These are phyloP conservation scores for Agelastica alni DNA, from an alignment of 2,888 invertebrate species.

Conservation along the genomic window DNA sequence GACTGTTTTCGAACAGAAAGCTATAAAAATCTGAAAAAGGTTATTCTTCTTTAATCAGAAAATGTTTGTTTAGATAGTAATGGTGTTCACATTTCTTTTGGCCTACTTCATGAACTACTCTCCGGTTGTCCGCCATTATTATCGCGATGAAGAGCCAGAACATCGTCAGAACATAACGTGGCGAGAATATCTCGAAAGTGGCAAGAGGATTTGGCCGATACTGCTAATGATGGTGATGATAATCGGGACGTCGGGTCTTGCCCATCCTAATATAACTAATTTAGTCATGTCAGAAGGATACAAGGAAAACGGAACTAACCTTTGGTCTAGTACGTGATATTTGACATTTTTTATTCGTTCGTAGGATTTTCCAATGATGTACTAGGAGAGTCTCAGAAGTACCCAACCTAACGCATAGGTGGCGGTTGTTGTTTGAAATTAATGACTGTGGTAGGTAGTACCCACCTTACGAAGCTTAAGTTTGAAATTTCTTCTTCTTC, in stretches of 20 bases:
- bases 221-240: constrained; percentile 23
- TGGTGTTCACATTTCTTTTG: constrained; percentile 20
- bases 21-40: too few species aligned
- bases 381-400: too few species aligned
- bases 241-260: constrained; percentile 17
- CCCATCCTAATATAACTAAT: constrained; percentile 34
- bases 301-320: constrained; percentile 23
- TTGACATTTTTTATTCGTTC: neutral
- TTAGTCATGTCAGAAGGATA: constrained; percentile 36
- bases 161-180: neutral
- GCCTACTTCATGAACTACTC: constrained; percentile 10
- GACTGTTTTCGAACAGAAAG: neutral
- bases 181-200: neutral
- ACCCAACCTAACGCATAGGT: too few species aligned
- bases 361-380: too few species aligned
- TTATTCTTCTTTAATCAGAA: too few species aligned
- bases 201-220: constrained; percentile 31
- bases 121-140: constrained; percentile 4
- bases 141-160: neutral
- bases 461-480: too few species aligned
- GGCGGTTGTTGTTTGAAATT: too few species aligned
- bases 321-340: constrained; percentile 33
- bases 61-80: constrained; percentile 5
- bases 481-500: too few species aligned
- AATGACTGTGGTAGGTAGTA: too few species aligned